Conservation (phyloP, 1,140 invertebrate genomes). For the Drosophila sulfurigaster region DNA sequence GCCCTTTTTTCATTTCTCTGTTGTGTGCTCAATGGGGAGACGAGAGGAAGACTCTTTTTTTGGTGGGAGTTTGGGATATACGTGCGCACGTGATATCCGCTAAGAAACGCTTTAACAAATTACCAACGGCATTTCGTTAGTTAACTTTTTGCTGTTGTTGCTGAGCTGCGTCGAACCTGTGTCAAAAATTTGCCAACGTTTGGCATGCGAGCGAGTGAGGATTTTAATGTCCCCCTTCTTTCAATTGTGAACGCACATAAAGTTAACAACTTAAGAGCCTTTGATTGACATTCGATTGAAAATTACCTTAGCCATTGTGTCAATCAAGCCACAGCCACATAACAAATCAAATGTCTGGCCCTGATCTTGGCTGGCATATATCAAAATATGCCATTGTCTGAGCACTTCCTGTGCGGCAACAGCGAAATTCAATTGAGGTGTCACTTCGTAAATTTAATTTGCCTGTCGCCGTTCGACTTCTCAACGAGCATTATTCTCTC, state of each 20-base stretch:
- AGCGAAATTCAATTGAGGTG: constrained; percentile 71
- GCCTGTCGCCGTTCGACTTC: constrained; percentile 59
- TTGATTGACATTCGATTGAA: constrained; percentile 78
- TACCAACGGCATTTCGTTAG: constrained; percentile 73
- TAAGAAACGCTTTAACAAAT: constrained; percentile 75
- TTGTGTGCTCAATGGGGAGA: background rate
- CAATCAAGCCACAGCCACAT: constrained; percentile 60
- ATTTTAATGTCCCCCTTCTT: background rate
- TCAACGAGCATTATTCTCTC: background rate
- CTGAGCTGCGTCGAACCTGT: constrained; percentile 33
- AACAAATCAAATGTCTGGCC: constrained; percentile 51
- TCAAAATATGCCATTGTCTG: constrained; percentile 46
- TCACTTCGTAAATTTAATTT: constrained; percentile 74
- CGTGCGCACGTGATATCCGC: constrained; percentile 73
- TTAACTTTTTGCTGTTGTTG: constrained; percentile 49
- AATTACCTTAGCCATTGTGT: constrained; percentile 77
- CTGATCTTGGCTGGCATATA: constrained; percentile 46
- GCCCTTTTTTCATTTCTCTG: background rate
- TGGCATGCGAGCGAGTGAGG: constrained; percentile 46
- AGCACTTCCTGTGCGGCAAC: constrained; percentile 23
- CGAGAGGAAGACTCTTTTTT: too few species aligned
- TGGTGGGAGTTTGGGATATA: constrained; percentile 14
- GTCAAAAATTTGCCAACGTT: constrained; percentile 58
- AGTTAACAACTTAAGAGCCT: constrained; percentile 66
- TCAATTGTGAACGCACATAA: constrained; percentile 1